Conservation (phyloP, 2,113 vertebrate species). For the Artemisiospiza belli region DNA sequence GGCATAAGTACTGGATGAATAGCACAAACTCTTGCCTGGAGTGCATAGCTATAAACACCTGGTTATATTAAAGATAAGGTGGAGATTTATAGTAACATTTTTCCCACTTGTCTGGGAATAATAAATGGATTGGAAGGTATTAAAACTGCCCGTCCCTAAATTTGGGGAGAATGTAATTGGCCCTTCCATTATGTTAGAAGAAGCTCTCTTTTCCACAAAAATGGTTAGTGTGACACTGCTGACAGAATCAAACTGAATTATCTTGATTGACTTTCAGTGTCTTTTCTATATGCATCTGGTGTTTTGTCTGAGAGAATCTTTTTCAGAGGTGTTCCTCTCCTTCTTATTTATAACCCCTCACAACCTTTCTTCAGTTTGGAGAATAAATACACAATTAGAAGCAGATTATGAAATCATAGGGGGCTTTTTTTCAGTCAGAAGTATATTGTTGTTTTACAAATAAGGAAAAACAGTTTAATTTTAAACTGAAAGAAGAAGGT, state of each 20-base stretch:
- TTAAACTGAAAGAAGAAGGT: not conserved
- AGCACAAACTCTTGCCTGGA: not conserved
- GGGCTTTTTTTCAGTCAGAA: not conserved
- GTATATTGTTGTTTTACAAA: not conserved
- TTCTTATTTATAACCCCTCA: not conserved
- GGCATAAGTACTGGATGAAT: not conserved
- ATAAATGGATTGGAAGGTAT: not conserved
- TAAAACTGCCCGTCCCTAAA: not conserved
- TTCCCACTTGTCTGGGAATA: not conserved
- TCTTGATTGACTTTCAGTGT: not conserved
- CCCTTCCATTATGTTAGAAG: not conserved
- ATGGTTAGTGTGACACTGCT: not conserved
- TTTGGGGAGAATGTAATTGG: not conserved
- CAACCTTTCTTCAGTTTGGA: not conserved
- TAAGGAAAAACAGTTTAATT: not conserved
- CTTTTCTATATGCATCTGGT: not conserved
- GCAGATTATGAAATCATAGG: not conserved
- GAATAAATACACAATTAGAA: not conserved
- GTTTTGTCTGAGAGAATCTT: not conserved
- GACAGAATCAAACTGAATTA: not conserved
- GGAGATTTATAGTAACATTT: constrained; percentile 14
- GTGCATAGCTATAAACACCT: not conserved
- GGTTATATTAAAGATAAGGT: not conserved
- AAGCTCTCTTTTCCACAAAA: not conserved
- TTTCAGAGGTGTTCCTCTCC: not conserved